Evolutionary conservation across 2,888 invertebrate species (phyloP).

Genomic region (Icerya purchasi): DNA sequence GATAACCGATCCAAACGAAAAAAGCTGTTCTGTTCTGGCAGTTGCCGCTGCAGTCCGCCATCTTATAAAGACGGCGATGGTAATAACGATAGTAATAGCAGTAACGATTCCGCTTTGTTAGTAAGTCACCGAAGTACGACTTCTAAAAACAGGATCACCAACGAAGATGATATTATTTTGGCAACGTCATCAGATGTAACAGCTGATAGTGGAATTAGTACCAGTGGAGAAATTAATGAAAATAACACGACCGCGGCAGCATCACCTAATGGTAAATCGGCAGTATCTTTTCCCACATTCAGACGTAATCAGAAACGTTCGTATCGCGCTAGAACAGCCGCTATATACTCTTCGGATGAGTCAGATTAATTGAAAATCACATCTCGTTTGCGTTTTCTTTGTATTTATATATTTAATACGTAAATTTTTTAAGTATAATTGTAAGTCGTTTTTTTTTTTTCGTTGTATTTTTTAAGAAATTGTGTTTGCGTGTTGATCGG

Average conservation of each 20-base stretch:
- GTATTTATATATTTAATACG: not conserved
- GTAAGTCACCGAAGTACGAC: not conserved
- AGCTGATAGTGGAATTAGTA: not conserved
- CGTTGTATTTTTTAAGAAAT: no score
- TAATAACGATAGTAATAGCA: not conserved
- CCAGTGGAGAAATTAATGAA: not conserved
- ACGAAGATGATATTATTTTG: no score
- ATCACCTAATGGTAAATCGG: no score
- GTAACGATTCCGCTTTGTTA: not conserved
- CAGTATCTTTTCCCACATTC: conserved; percentile 2
- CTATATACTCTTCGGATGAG: conserved; percentile 1
- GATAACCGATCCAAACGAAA: no score
- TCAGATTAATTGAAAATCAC: conserved; percentile 2
- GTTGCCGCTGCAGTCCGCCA: not conserved
- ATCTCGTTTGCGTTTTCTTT: not conserved
- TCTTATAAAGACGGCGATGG: not conserved
- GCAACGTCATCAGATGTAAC: no score
- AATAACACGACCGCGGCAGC: no score
- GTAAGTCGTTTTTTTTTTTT: not conserved
- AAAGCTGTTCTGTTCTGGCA: no score
- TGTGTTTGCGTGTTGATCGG: no score
- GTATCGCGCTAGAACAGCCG: not conserved
- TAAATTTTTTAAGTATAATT: not conserved
- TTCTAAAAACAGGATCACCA: not conserved
- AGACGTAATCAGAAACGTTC: conserved; percentile 10